Conservation (phyloP, 2,888 invertebrate genomes). For the Tortricodes alternella region DNA sequence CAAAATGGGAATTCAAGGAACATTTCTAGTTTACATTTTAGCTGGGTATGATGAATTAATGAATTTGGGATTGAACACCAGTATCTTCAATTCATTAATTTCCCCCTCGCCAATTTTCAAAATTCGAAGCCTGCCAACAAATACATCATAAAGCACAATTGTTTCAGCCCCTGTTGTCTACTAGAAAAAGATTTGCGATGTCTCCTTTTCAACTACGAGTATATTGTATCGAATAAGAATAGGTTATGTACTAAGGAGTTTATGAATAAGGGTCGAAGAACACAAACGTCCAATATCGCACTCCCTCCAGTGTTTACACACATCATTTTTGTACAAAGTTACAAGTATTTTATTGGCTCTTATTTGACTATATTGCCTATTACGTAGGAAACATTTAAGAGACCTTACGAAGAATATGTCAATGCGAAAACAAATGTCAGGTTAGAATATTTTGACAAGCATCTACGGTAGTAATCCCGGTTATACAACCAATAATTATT, state of each 20-base stretch:
- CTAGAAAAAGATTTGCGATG: too few species aligned
- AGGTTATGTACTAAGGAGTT: constrained; percentile 44
- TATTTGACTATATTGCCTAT: constrained; percentile 51
- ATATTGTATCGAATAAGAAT: constrained; percentile 25
- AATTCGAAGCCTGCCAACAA: not conserved
- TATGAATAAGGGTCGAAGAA: constrained; percentile 64
- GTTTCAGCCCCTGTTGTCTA: not conserved
- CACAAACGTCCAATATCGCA: constrained; percentile 81
- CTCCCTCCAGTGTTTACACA: constrained; percentile 81
- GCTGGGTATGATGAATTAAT: constrained; percentile 6
- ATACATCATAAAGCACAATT: not conserved
- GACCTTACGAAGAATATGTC: constrained; percentile 6
- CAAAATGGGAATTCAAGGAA: constrained; percentile 6
- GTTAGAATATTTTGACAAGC: not conserved
- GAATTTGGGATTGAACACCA: not conserved
- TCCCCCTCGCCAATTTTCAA: not conserved
- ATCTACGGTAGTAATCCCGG: too few species aligned
- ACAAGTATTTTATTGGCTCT: constrained; percentile 61
- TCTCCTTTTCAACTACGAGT: constrained; percentile 25
- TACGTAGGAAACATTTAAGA: constrained; percentile 26
- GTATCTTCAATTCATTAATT: not conserved
- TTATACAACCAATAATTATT: too few species aligned
- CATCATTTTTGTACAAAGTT: constrained; percentile 76
- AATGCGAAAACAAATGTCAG: not conserved
- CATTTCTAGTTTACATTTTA: not conserved